Conservation (phyloP, 2,888 invertebrate genomes). For the Aricia artaxerxes region DNA sequence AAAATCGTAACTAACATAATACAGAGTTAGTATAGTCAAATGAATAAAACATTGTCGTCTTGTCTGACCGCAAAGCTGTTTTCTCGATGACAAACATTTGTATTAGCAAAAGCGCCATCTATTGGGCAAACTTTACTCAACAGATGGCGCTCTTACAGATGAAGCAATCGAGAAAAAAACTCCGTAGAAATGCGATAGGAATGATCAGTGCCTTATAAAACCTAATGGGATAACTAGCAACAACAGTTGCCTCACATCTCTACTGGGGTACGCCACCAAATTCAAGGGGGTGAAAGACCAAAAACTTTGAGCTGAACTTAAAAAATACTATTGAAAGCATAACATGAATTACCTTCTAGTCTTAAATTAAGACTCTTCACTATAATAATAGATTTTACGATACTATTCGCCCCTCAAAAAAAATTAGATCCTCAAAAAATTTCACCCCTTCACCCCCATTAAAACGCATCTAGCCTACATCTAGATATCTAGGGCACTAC, state of each 20-base stretch:
- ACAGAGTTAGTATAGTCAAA: background rate
- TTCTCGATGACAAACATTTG: background rate
- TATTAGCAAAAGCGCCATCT: background rate
- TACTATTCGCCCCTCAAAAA: background rate
- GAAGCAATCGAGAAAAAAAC: background rate
- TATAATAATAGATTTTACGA: too few relatives aligned
- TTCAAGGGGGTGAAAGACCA: background rate
- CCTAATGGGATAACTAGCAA: constrained; percentile 20
- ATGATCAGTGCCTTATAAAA: constrained; percentile 28
- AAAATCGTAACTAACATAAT: background rate
- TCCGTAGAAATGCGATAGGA: constrained; percentile 2
- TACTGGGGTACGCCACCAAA: constrained; percentile 18
- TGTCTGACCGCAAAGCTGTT: background rate
- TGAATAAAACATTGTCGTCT: background rate
- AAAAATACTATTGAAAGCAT: background rate
- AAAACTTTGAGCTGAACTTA: background rate
- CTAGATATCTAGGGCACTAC: constrained; percentile 67
- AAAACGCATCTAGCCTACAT: constrained; percentile 50
- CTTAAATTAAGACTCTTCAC: too few relatives aligned
- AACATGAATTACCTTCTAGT: too few relatives aligned
- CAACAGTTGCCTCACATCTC: constrained; percentile 6
- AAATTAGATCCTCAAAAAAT: background rate
- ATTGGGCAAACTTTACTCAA: background rate
- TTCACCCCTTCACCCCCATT: constrained; percentile 2
- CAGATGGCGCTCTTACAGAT: constrained; percentile 29